Percentiles rank a stretch among this genome's conserved stretches.
phyloP scores from a whole-genome alignment of 2,797 vertebrate genomes.

The Lacerta agilis region DNA sequence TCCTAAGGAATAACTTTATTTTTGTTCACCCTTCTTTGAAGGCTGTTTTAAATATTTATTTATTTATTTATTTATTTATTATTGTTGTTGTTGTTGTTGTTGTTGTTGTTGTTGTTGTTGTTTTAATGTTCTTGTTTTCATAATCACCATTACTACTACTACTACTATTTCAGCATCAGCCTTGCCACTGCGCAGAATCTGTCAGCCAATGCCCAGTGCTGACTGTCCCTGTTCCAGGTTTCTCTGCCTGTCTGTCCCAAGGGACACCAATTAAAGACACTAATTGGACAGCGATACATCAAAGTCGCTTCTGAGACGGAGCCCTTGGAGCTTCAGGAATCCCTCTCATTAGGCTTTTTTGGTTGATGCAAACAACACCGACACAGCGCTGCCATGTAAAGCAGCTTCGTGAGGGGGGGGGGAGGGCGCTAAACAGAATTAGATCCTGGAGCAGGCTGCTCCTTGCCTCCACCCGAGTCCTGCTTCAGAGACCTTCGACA shows the following conservation, averaged over 20 bases:
- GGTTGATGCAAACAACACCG: constrained; percentile 56
- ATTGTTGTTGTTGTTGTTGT: too few species aligned
- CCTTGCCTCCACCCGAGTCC: background rate
- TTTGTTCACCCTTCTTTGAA: background rate
- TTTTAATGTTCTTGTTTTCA: too few species aligned
- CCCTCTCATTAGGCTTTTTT: constrained; percentile 72
- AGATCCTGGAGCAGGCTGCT: background rate
- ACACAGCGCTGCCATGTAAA: background rate
- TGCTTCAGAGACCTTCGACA: background rate
- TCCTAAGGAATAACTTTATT: background rate
- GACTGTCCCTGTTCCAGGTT: constrained; percentile 62
- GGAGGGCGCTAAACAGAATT: background rate
- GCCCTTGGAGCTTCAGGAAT: constrained; percentile 71
- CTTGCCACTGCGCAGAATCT: background rate
- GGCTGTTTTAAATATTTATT: background rate
- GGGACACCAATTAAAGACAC: constrained; percentile 84
- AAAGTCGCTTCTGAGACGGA: constrained; percentile 75
- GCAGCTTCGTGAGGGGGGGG: background rate
- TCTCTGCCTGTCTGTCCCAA: constrained; percentile 68
- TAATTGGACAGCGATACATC: constrained; percentile 86
- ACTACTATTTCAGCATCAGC: background rate
- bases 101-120: too few species aligned
- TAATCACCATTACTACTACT: background rate
- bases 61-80: too few species aligned
- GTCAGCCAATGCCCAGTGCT: constrained; percentile 49